Evolutionary conservation across 1,140 invertebrate species (phyloP).

Genomic region (Euglossa dilemma): DNA sequence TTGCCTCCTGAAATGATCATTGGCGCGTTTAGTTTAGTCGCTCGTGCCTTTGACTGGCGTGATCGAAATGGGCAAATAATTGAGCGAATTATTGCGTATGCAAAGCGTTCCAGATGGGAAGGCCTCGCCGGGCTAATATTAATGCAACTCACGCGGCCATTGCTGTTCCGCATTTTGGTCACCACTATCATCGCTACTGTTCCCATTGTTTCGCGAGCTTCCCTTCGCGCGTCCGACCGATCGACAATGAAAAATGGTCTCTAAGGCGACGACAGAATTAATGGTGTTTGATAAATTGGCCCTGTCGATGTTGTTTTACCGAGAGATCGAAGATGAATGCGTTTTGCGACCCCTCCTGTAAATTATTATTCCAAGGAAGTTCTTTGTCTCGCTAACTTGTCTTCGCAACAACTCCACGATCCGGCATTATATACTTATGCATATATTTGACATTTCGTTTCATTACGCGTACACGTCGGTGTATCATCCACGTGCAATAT

Average conservation of each 20-base stretch:
- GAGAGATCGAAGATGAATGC: neutral
- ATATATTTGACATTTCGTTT: no score
- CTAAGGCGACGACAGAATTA: conserved; percentile 1
- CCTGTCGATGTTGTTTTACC: neutral
- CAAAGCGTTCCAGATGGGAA: conserved; percentile 25
- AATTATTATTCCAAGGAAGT: neutral
- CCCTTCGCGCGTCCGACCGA: neutral
- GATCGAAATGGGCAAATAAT: conserved; percentile 49
- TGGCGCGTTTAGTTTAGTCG: conserved; percentile 30
- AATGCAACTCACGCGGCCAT: conserved; percentile 27
- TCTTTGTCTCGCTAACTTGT: neutral
- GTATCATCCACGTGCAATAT: no score
- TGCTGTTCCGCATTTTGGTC: conserved; percentile 14
- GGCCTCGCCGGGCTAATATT: conserved; percentile 9
- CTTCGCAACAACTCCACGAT: no score
- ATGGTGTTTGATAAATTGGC: neutral
- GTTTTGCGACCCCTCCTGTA: neutral
- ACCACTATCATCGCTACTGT: neutral
- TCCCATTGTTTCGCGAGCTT: conserved; percentile 2
- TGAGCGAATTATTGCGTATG: conserved; percentile 41
- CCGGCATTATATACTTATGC: no score
- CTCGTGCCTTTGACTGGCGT: conserved; percentile 26
- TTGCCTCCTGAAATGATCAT: conserved; percentile 20
- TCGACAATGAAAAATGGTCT: neutral
- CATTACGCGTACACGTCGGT: no score